Evolutionary conservation across 1,140 invertebrate species (phyloP).

Genomic region (Drosophila funebris): DNA sequence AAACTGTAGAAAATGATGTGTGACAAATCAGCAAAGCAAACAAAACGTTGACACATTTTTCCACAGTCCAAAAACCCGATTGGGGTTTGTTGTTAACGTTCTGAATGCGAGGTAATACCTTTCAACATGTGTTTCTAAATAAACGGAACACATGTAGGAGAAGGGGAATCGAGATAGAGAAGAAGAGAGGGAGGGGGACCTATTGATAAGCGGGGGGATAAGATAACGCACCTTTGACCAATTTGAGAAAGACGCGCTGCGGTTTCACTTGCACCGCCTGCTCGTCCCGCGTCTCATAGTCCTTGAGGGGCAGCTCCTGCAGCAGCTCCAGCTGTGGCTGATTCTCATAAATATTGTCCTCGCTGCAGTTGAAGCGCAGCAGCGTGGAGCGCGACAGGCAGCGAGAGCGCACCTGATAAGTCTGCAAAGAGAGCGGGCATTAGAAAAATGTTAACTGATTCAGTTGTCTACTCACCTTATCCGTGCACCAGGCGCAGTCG

Average conservation of each 20-base stretch:
- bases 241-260: slow-evolving; percentile 85
- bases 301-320: slow-evolving; percentile 76
- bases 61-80: slow-evolving; percentile 25
- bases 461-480: slow-evolving; percentile 68
- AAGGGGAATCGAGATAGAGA: background rate
- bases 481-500: slow-evolving; percentile 83
- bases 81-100: slow-evolving; percentile 2
- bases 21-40: slow-evolving; percentile 70
- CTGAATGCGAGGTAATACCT: background rate
- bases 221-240: slow-evolving; percentile 83
- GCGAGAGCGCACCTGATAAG: slow-evolving; percentile 55
- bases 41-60: slow-evolving; percentile 49
- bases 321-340: slow-evolving; percentile 62
- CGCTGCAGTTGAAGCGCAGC: slow-evolving; percentile 56
- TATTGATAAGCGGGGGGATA: slow-evolving; percentile 26
- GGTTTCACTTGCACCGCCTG: slow-evolving; percentile 87
- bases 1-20: slow-evolving; percentile 60
- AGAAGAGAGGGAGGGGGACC: background rate
- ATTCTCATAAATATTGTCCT: slow-evolving; percentile 69
- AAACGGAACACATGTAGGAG: background rate
- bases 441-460: background rate
- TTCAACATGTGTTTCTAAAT: slow-evolving; percentile 6
- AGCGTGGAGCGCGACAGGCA: slow-evolving; percentile 63
- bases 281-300: slow-evolving; percentile 69
- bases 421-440: slow-evolving; percentile 28